phyloP scores from a whole-genome alignment of 2,113 vertebrate genomes.

The Rhinolophus sinicus region DNA sequence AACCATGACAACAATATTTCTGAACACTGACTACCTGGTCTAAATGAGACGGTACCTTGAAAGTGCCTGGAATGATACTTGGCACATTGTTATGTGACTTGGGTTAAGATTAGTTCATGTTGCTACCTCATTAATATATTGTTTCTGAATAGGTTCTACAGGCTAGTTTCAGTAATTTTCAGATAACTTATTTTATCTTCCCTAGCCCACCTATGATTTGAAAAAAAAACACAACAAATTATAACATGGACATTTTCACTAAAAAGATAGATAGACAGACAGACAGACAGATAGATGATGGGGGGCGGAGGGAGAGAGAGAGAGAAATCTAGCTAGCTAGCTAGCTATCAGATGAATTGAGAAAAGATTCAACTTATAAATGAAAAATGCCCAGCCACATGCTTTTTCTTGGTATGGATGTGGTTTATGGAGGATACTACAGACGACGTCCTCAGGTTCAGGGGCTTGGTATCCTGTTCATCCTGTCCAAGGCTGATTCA shows the following conservation, averaged over 20 bases:
- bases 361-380: conserved; percentile 18
- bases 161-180: conserved; percentile 20
- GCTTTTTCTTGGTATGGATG: not conserved
- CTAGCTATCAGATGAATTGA: not conserved
- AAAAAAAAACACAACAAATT: not conserved
- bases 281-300: not conserved
- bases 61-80: not conserved
- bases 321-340: not conserved
- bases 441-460: not conserved
- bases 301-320: not conserved
- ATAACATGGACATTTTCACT: not conserved
- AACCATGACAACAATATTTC: not conserved
- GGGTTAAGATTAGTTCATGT: not conserved
- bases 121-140: not conserved
- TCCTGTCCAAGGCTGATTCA: not conserved
- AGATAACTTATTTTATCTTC: not conserved
- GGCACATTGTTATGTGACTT: not conserved
- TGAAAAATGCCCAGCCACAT: not conserved
- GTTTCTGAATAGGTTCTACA: not conserved
- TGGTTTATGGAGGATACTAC: not conserved
- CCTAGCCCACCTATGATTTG: not conserved
- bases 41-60: not conserved
- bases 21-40: not conserved
- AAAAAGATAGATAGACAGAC: not conserved
- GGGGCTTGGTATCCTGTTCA: not conserved